A percentile compares a stretch with the other conserved stretches of the same genome.
Evolutionary conservation across 2,113 vertebrate genomes (phyloP).

Genomic region (Sinocyclocheilus maitianheensis): DNA sequence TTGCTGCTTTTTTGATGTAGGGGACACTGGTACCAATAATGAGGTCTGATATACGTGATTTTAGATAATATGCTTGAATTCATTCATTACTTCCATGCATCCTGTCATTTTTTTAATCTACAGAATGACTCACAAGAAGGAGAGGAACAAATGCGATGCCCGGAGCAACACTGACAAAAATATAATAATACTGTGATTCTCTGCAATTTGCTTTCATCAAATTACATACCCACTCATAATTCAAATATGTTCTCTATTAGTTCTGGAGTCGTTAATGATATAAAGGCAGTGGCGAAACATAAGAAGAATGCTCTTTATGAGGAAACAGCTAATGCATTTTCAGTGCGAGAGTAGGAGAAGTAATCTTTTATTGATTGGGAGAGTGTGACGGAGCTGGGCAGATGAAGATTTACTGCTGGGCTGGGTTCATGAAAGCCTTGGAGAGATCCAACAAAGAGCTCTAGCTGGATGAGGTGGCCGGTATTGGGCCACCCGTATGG

Average conservation of each 20-base stretch:
- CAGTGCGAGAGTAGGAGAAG: constrained; percentile 20
- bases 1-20: neutral
- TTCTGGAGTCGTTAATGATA: constrained; percentile 43
- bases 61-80: neutral
- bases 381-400: constrained; percentile 32
- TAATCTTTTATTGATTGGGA: constrained; percentile 53
- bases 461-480: too few relatives aligned
- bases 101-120: neutral
- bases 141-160: neutral
- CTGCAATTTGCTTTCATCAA: constrained; percentile 23
- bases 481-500: too few relatives aligned
- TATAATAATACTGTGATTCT: constrained; percentile 22
- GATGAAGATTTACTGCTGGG: constrained; percentile 45
- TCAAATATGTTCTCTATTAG: constrained; percentile 16
- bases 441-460: constrained; percentile 35
- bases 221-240: constrained; percentile 27
- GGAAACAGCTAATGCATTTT: constrained; percentile 36
- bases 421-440: constrained; percentile 45
- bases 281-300: constrained; percentile 41
- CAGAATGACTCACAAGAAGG: neutral
- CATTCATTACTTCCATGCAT: neutral
- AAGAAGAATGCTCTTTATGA: constrained; percentile 21
- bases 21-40: neutral
- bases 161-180: neutral
- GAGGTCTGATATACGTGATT: neutral